phyloP scores from a whole-genome alignment of 1,140 invertebrate species.

The Meloidogyne chitwoodi region DNA sequence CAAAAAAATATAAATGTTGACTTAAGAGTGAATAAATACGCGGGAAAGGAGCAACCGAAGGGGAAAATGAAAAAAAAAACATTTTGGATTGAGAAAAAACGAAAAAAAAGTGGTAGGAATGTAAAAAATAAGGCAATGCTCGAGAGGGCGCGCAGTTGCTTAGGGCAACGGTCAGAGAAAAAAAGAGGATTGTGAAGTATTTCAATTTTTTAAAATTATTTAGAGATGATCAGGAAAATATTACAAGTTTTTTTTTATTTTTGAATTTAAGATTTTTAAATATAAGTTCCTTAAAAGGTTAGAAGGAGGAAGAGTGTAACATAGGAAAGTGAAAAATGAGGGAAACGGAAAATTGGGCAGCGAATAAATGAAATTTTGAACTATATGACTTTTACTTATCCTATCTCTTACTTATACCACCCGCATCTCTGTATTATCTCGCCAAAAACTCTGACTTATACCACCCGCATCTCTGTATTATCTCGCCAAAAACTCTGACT shows the following conservation, averaged over 20 bases:
- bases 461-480: too few species aligned
- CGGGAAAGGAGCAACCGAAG: not conserved
- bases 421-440: too few species aligned
- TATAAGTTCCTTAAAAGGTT: too few species aligned
- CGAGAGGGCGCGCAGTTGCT: not conserved
- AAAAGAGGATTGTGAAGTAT: not conserved
- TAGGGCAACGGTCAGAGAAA: not conserved
- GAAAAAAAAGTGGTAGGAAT: not conserved
- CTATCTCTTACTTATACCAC: too few species aligned
- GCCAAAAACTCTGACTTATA: too few species aligned
- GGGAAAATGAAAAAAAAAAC: not conserved
- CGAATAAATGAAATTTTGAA: too few species aligned
- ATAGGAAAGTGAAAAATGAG: too few species aligned
- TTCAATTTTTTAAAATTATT: not conserved
- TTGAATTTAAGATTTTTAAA: not conserved
- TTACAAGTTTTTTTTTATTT: not conserved
- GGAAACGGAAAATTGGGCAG: too few species aligned
- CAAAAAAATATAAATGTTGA: not conserved
- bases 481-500: too few species aligned
- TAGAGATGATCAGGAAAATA: not conserved
- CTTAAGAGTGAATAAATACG: not conserved
- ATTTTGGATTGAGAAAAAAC: not conserved
- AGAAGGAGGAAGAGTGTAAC: too few species aligned
- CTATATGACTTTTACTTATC: too few species aligned
- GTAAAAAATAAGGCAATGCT: not conserved